Evolutionary conservation across 2,113 vertebrate species (phyloP).

Genomic region (Nematolebias whitei): DNA sequence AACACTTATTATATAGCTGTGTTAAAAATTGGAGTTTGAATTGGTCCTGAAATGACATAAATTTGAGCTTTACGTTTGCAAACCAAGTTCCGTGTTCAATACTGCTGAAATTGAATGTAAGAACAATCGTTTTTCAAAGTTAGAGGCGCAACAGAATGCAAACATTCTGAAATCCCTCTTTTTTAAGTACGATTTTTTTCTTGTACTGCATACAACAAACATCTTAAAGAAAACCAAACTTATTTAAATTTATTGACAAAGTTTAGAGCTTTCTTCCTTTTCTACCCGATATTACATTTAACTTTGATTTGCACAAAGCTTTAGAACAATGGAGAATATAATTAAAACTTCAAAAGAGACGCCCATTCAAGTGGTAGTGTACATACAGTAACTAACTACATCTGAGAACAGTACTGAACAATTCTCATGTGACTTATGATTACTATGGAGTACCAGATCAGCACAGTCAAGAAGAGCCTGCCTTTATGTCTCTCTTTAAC

Average conservation of each 20-base stretch:
- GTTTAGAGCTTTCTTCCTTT: too few species aligned
- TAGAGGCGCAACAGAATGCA: background rate
- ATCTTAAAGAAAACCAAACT: background rate
- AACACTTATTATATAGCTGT: slow-evolving; percentile 20
- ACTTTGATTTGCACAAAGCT: too few species aligned
- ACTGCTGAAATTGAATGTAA: background rate
- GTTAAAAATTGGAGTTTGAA: background rate
- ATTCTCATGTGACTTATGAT: background rate
- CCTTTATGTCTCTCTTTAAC: background rate
- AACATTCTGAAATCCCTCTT: background rate
- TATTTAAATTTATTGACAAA: too few species aligned
- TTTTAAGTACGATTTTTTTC: background rate
- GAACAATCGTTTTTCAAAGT: background rate
- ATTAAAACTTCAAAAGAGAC: too few species aligned
- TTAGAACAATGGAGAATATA: too few species aligned
- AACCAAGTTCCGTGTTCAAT: slow-evolving; percentile 7
- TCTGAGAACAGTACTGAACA: background rate
- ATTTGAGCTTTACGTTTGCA: slow-evolving; percentile 3
- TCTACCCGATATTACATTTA: too few species aligned
- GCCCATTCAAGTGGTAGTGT: too few species aligned
- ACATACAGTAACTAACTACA: too few species aligned
- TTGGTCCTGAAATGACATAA: slow-evolving; percentile 9
- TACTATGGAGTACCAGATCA: background rate
- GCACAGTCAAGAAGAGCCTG: background rate
- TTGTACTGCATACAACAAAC: background rate